A percentile compares a stretch with the other conserved stretches of the same genome.
Evolutionary conservation across 1,140 invertebrate species (phyloP).

Genomic region (Lucilia cuprina): DNA sequence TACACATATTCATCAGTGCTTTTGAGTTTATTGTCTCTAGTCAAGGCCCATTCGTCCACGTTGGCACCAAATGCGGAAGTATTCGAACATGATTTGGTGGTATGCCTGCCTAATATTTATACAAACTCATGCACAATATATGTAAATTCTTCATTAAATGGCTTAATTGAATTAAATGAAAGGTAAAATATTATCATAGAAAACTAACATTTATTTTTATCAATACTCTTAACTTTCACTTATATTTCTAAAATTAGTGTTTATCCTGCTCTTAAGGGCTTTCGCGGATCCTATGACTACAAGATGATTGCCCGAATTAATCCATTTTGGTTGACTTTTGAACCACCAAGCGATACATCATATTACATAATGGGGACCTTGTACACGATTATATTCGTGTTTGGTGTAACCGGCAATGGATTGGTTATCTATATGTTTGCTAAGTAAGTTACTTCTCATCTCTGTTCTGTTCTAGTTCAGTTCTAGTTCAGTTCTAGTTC

Average conservation of each 20-base stretch:
- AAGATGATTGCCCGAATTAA: constrained; percentile 68
- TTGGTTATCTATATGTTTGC: constrained; percentile 72
- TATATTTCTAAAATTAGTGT: constrained; percentile 36
- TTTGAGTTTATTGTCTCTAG: not conserved
- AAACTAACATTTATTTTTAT: too few species aligned
- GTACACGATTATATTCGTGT: constrained; percentile 68
- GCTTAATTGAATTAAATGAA: constrained; percentile 16
- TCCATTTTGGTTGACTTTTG: constrained; percentile 69
- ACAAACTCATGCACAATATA: not conserved
- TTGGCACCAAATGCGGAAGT: not conserved
- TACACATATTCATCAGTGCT: not conserved
- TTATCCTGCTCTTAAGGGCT: constrained; percentile 55
- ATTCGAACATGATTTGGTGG: not conserved
- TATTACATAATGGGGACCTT: constrained; percentile 68
- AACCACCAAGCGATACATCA: constrained; percentile 64
- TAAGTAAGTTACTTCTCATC: too few species aligned
- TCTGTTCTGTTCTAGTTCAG: too few species aligned
- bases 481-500: too few species aligned
- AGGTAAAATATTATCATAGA: not conserved
- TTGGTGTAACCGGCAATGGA: constrained; percentile 71
- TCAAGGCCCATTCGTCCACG: not conserved
- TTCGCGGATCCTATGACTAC: constrained; percentile 60
- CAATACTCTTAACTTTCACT: too few species aligned
- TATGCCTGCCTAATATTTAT: not conserved
- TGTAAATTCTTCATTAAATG: constrained; percentile 15